Evolutionary conservation across 2,888 invertebrate species (phyloP).

Genomic region (Microctonus hyperodae): DNA sequence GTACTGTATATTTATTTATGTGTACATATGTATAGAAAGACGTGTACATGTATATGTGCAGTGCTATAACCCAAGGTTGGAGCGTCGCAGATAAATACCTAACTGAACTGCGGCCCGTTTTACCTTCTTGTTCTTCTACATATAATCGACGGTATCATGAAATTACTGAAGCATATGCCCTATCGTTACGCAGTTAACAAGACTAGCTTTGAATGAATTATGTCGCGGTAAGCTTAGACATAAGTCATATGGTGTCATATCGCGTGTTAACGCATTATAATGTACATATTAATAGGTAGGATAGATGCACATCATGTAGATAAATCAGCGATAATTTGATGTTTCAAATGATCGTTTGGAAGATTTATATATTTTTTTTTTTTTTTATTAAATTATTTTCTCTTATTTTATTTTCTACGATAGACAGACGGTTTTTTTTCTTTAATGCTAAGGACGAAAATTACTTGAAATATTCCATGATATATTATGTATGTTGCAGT

Average conservation of each 20-base stretch:
- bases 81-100: constrained; percentile 16
- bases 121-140: constrained; percentile 7
- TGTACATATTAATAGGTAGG: constrained; percentile 5
- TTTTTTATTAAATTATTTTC: background rate
- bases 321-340: background rate
- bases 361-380: background rate
- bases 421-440: background rate
- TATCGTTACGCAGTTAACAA: constrained; percentile 15
- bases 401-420: background rate
- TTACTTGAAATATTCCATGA: too few species aligned
- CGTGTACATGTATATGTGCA: background rate
- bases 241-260: constrained; percentile 14
- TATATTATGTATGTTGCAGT: too few species aligned
- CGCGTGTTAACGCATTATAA: constrained; percentile 18
- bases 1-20: background rate
- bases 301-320: background rate
- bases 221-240: constrained; percentile 11
- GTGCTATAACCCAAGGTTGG: constrained; percentile 5
- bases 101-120: background rate
- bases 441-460: too few species aligned
- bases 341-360: background rate
- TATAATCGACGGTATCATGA: constrained; percentile 19
- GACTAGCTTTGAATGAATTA: constrained; percentile 10
- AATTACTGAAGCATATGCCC: constrained; percentile 9
- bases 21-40: background rate